These are phyloP conservation scores for Hydropotes inermis DNA, from an alignment of 2,113 vertebrate genomes.

Conservation along the genomic window DNA sequence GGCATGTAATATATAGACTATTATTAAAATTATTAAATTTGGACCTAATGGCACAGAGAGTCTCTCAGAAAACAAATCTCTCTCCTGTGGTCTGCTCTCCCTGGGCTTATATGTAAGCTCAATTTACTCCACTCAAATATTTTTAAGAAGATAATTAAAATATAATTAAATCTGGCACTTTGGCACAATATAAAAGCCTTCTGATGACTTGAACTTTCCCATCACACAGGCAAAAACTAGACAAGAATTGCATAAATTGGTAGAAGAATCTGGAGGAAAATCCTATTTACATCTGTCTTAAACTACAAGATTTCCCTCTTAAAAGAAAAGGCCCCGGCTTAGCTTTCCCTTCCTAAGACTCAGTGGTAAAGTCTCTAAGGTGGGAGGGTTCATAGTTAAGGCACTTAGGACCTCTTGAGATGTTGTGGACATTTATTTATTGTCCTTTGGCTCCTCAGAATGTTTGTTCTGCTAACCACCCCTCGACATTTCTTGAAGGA, in stretches of 20 bases:
- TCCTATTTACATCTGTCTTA: not conserved
- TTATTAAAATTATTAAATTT: constrained; percentile 1
- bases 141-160: constrained; percentile 12
- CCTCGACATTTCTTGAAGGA: not conserved
- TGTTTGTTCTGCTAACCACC: not conserved
- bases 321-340: not conserved
- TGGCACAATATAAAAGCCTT: not conserved
- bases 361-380: too few species aligned
- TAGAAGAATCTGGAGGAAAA: not conserved
- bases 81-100: not conserved
- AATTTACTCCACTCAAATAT: not conserved
- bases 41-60: not conserved
- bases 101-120: not conserved
- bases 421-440: too few species aligned
- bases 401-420: not conserved
- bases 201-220: not conserved
- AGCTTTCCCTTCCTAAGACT: not conserved
- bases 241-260: not conserved
- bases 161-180: not conserved
- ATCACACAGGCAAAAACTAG: not conserved
- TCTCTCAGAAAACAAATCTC: not conserved
- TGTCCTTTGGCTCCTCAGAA: not conserved
- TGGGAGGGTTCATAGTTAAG: not conserved
- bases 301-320: not conserved
- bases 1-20: not conserved